Percentiles rank a stretch among this genome's conserved stretches.
phyloP scores from a whole-genome alignment of 1,140 invertebrate genomes.

The Semibalanus balanoides region DNA sequence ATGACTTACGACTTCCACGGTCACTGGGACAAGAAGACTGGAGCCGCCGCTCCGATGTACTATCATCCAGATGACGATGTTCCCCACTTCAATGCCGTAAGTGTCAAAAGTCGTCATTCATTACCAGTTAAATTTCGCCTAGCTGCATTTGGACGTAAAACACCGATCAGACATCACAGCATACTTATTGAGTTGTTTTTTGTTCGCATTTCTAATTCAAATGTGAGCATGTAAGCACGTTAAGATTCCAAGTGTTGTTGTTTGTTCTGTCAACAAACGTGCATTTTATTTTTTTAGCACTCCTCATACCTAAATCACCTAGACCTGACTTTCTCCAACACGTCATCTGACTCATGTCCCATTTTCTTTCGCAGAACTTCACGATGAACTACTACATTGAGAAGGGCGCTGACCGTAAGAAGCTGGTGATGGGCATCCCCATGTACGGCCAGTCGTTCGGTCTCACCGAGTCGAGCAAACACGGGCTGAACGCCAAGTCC shows the following conservation, averaged over 20 bases:
- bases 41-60: conserved; percentile 72
- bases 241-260: no score
- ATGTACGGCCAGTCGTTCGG: conserved; percentile 48
- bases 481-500: conserved; percentile 40
- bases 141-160: no score
- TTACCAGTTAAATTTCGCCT: no score
- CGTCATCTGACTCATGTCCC: no score
- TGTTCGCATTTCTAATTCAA: no score
- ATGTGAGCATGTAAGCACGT: no score
- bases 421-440: conserved; percentile 47
- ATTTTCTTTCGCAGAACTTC: conserved; percentile 34
- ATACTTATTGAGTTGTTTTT: no score
- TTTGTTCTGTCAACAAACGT: no score
- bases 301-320: no score
- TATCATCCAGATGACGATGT: conserved; percentile 51
- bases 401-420: conserved; percentile 40
- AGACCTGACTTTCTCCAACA: no score
- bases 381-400: conserved; percentile 43
- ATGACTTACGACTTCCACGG: conserved; percentile 74
- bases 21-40: conserved; percentile 78
- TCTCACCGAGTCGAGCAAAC: conserved; percentile 32
- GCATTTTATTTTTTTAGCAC: no score
- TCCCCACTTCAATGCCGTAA: conserved; percentile 57
- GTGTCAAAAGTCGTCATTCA: conserved; percentile 15
- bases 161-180: no score